Evolutionary conservation across 2,113 vertebrate species (phyloP).

Genomic region (Pyrgilauda ruficollis): DNA sequence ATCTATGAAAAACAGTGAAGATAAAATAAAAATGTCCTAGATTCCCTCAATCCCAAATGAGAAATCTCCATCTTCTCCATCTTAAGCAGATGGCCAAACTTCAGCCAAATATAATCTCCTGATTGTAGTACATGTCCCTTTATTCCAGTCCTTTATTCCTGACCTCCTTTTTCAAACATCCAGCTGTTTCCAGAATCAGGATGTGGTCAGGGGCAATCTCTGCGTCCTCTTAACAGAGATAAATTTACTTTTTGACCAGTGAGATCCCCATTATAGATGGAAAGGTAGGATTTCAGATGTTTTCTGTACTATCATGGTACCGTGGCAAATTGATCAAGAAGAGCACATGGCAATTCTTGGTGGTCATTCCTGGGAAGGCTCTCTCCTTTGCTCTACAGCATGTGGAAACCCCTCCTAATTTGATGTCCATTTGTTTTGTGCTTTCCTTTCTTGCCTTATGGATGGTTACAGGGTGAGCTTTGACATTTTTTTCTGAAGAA

Average conservation of each 20-base stretch:
- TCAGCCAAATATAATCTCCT: background rate
- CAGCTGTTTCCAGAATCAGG: background rate
- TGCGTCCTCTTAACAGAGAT: background rate
- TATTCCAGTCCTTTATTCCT: background rate
- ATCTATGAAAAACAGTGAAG: background rate
- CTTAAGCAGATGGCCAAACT: background rate
- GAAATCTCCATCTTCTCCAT: background rate
- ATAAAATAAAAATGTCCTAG: background rate
- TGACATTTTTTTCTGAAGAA: background rate
- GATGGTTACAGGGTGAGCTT: background rate
- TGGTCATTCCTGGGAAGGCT: background rate
- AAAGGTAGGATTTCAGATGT: background rate
- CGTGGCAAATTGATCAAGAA: background rate
- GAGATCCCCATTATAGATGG: background rate
- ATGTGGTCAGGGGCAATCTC: background rate
- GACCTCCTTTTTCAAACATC: background rate
- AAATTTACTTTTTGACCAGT: background rate
- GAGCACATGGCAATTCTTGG: background rate
- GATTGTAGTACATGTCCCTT: background rate
- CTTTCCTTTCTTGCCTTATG: background rate
- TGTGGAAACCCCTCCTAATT: background rate
- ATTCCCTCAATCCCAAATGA: background rate
- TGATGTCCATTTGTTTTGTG: background rate
- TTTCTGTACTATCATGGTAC: background rate
- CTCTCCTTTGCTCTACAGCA: background rate